phyloP scores from a whole-genome alignment of 2,888 invertebrate genomes.

The Volucella bombylans region DNA sequence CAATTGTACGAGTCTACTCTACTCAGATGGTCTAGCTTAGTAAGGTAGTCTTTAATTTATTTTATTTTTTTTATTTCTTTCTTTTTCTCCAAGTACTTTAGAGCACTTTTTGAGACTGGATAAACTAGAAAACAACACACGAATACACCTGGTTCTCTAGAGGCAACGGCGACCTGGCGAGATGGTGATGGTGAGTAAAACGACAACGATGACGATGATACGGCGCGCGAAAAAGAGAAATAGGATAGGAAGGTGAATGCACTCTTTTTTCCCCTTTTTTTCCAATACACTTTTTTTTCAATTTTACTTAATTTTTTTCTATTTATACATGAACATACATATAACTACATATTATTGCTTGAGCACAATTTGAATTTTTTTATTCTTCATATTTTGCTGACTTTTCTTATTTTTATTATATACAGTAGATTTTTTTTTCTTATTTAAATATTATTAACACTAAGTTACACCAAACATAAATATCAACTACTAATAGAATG shows the following conservation, averaged over 20 bases:
- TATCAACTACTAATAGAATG: conserved; percentile 23
- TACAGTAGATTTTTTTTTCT: conserved; percentile 2
- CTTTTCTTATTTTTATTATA: not conserved
- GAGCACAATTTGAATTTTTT: conserved; percentile 22
- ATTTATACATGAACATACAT: not conserved
- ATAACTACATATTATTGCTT: conserved; percentile 39
- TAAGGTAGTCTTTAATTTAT: conserved; percentile 16
- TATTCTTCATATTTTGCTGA: conserved; percentile 26
- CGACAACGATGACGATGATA: conserved; percentile 55
- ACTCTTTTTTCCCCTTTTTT: conserved; percentile 63
- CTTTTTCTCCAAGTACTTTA: conserved; percentile 47
- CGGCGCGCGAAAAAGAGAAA: conserved; percentile 72
- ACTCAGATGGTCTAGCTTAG: no score
- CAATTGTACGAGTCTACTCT: conserved; percentile 12
- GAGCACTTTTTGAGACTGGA: conserved; percentile 69
- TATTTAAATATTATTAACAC: not conserved
- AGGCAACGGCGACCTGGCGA: conserved; percentile 26
- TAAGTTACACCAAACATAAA: conserved; percentile 6
- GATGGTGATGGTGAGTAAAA: conserved; percentile 9
- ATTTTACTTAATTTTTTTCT: conserved; percentile 19
- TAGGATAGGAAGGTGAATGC: conserved; percentile 72
- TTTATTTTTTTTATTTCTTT: conserved; percentile 37
- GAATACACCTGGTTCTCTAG: conserved; percentile 67
- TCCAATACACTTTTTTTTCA: conserved; percentile 63
- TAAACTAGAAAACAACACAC: conserved; percentile 67